Base-by-base conservation (phyloP, 2,113 vertebrate genomes). In the Bujurquina vittata region DNA sequence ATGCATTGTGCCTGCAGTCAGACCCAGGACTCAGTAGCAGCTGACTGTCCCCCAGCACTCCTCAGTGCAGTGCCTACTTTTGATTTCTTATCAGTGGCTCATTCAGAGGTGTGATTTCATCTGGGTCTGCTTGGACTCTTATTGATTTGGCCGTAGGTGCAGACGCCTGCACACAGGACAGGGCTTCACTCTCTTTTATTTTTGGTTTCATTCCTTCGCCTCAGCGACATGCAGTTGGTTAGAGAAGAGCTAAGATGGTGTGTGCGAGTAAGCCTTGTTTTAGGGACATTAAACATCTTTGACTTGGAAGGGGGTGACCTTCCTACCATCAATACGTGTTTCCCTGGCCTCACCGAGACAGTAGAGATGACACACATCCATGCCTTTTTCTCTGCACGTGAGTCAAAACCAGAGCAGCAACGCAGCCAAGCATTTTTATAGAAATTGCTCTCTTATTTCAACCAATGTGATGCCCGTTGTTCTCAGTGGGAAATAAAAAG, bases 221-320 rank as follows among this genome's bases (percentile, higher is more conserved):
- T 15, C 46, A 37, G 58, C 67, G 89, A 89, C 89, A 84, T 67
- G 22, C 82, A 84, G 90, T 91, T 76, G 15, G 60, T 93, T 85
- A 87, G 14, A 49, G 4, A 49, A 49, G 46, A 17, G 46, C 69
- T 65, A 77, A 79, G 83, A 77, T 75, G 65, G 69, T 49, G 58
- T 59, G 79, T 37, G n/a, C n/a, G 81, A 86, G 75, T 79, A 58
- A 49, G 31, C 58, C n/a, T 31, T 2, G 76, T 92, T 92, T 89
- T 92, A 57, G 90, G 85, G 81, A 87, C 57, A 90, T 86, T 90
- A 92, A 92, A 93, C 88, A 89, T 87, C 77, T 87, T 29, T 26
- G 83, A 76, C 87, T 87, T 59, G 49, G 76, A 1, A 79, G 2
- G 0, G 83, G 83, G 52, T 31, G 87, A 92, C 92, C 91, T 90